Base-by-base conservation (phyloP, 2,797 vertebrate genomes). In the Mustela erminea region DNA sequence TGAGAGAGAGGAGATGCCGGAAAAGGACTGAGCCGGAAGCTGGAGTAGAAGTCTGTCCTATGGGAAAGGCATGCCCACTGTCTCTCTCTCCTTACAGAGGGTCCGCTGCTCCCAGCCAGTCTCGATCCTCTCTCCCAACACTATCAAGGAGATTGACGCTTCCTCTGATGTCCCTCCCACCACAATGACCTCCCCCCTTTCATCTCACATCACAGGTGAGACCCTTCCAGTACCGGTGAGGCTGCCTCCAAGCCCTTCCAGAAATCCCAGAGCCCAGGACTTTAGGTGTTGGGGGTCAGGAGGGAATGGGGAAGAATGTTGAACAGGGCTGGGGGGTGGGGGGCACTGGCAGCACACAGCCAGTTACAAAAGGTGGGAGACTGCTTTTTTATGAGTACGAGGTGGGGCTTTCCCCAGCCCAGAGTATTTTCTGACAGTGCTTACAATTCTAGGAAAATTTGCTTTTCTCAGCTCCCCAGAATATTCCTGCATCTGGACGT, bases 71-170 rank as follows among this genome's bases (percentile, higher is more conserved):
- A 11, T 90, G 43, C 23, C 64, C 46, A 38, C 13, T 54, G 70
- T 92, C 46, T 82, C 82, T 90, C 74, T 93, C 70, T 93, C 46
- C 85, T 77, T 94, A 58, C 95, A 98, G 97, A 96, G 97, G 49
- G 96, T 98, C 72, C 94, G 88, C 1, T 98, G 98, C 75, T 96
- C 97, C 94, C 97, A 97, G 83, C 97, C 97, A 4, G 92, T 96
- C 41, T 95, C 97, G 14, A 35, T 98, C 58, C 90, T 98, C 21
- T 98, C 98, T 43, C 90, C 97, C n/a, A 94, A 90, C 72, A 58
- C 90, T 52, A 35, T 87, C 64, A 97, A 97, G 90, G 96, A 97
- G 49, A 11, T 60, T 29, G 97, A 97, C 1, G 2, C 86, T 72
- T 29, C 95, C 18, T 17, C 86, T 2, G 97, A 97, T 35, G 62